Base-by-base conservation (phyloP, 1,140 invertebrate genomes). In the Arion vulgaris region DNA sequence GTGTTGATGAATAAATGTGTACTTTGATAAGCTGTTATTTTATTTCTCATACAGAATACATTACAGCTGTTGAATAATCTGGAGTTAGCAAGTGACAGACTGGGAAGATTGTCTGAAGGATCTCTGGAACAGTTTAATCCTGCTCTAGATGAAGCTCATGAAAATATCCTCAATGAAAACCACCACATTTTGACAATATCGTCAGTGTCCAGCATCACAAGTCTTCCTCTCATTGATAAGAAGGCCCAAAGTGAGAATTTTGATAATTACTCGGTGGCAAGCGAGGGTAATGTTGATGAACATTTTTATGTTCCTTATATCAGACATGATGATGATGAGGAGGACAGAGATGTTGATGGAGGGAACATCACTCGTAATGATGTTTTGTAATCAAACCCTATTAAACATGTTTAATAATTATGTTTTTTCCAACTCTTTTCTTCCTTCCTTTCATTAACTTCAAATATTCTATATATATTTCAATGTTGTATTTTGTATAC, bases 21-120 rank as follows among this genome's bases (percentile, higher is more conserved):
- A 45, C 5, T 45, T 45, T 45, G 41, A n/a, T n/a, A n/a, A n/a
- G n/a, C n/a, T n/a, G n/a, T n/a, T 15, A 45, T 7, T 45, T 45
- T 45, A 15, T 45, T 45, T 45, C 41, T 45, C 41, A 26, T 78
- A 78, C 78, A 81, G 80, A 73, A 81, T 15, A 81, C 69, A 28
- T 13, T 81, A 45, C 38, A 68, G 28, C 39, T 57, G 36, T 32
- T 81, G 13, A 51, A 39, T 17, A 74, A 49, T 49, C 36, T 81
- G 28, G 80, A 81, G 39, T 1, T 4, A 17, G 80, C 71, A 1
- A 74, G 69, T 74, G 80, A 39, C 11, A 81, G 71, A 74, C 45
- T 51, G 17, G 62, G 80, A 26, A 66, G 19, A 32, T 5, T 34
- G 15, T 53, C 45, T 32, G 36, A 26, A 26, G 71, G 74, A 17